Evolutionary conservation across 2,113 vertebrate species (phyloP), one percentile per base, ranked within the genome.

Genomic region (Entomyzon cyanotis): DNA sequence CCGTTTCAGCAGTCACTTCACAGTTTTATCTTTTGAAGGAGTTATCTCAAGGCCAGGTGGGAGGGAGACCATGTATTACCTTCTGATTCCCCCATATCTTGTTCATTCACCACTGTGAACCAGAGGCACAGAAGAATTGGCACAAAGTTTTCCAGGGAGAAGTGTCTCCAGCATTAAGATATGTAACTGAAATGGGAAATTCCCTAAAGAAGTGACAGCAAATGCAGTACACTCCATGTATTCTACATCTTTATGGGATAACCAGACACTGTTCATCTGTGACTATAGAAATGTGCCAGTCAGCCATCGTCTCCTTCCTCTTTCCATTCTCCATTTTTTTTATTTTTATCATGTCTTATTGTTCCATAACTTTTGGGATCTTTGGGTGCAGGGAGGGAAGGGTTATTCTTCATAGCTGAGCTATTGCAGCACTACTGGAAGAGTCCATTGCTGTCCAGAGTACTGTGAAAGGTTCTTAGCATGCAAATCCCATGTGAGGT

Each of bases 231-330:
- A 68, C 0, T 12, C 16, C 7, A 9, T 2, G 5, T 55, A 53
- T 24, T 60, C 24, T 18, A 11, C 30, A 19, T 53, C 24, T 44
- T 92, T 49, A 53, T 30, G 41, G 25, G 9, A 39, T 81, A 60
- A 69, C 23, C 56, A 78, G 31, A 46, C 23, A 24, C 5, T 31
- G 6, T 13, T 35, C 7, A 16, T 63, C 33, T 62, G 8, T 87
- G 21, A 20, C 18, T 52, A 10, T 4, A 33, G 69, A 49, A 67
- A 65, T 1, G 3, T 17, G 13, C 4, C 0, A 0, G 21, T 52
- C 39, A 77, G 68, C 8, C 5, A 12, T 16, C n/a, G 7, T 67
- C 5, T 76, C 20, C 35, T 80, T 86, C 41, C 10, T 83, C 33
- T 84, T 62, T 74, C 20, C 4, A 0, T 17, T 63, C 19, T 59